Evolutionary conservation across 2,797 vertebrate genomes (phyloP).

Genomic region (Monodelphis domestica): DNA sequence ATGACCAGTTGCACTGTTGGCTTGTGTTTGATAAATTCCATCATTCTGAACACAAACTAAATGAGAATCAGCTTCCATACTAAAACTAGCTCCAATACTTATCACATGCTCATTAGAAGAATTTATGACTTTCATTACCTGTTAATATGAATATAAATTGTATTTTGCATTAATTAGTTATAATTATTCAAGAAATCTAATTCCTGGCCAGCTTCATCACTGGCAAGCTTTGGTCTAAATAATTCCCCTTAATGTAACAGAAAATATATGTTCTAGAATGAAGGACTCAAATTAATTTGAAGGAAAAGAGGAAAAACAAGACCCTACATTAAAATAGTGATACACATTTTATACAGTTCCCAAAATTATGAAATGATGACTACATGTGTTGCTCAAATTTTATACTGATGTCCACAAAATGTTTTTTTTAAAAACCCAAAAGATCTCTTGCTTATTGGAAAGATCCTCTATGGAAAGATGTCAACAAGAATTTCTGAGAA

Average conservation of each 20-base stretch:
- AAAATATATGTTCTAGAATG: slow-evolving; percentile 54
- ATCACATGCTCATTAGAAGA: slow-evolving; percentile 96
- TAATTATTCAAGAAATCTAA: slow-evolving; percentile 5
- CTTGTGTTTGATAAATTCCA: slow-evolving; percentile 93
- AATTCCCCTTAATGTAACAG: slow-evolving; percentile 19
- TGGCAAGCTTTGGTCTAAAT: slow-evolving; percentile 26
- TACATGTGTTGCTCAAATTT: neutral
- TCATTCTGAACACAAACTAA: slow-evolving; percentile 95
- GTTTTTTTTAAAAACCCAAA: neutral
- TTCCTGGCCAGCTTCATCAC: slow-evolving; percentile 36
- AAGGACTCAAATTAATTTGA: slow-evolving; percentile 23
- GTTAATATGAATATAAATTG: slow-evolving; percentile 54
- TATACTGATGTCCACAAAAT: neutral
- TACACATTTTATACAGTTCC: neutral
- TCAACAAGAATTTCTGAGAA: neutral
- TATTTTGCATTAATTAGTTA: slow-evolving; percentile 13
- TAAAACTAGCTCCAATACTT: slow-evolving; percentile 94
- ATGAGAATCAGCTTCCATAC: slow-evolving; percentile 93
- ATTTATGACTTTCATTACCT: slow-evolving; percentile 94
- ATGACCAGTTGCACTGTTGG: slow-evolving; percentile 90
- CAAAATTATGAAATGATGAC: neutral
- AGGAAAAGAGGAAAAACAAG: neutral
- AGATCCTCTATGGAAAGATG: neutral
- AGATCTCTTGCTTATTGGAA: neutral
- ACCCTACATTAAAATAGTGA: neutral